Evolutionary conservation across 2,888 invertebrate species (phyloP).

Genomic region (Chymomyza amoena): DNA sequence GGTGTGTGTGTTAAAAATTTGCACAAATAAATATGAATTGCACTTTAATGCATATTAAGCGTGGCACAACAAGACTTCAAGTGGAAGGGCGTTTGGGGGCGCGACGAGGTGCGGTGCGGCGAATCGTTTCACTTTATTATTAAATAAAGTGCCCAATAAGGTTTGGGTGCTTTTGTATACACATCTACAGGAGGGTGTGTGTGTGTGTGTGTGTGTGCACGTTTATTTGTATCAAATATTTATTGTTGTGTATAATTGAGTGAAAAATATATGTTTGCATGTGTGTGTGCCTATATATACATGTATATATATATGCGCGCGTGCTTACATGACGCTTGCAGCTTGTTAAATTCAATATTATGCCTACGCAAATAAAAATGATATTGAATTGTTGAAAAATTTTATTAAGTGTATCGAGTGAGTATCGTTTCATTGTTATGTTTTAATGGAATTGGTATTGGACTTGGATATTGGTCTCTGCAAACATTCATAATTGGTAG

Average conservation of each 20-base stretch:
- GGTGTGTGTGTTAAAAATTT: conserved; percentile 59
- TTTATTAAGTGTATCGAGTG: conserved; percentile 40
- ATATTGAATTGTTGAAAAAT: conserved; percentile 65
- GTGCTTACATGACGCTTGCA: conserved; percentile 48
- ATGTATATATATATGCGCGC: conserved; percentile 21
- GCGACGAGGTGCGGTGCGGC: conserved; percentile 10
- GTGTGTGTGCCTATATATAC: neutral
- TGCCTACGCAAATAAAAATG: conserved; percentile 65
- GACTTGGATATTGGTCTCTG: neutral
- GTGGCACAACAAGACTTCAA: conserved; percentile 5
- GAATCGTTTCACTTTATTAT: conserved; percentile 55
- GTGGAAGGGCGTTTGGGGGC: neutral
- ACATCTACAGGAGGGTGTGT: conserved; percentile 37
- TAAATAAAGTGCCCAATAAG: conserved; percentile 67
- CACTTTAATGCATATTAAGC: conserved; percentile 70
- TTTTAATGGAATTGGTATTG: neutral
- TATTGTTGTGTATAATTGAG: conserved; percentile 72
- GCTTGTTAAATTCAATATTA: conserved; percentile 57
- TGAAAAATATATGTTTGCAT: conserved; percentile 64
- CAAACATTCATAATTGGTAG: conserved; percentile 56
- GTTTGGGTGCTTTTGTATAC: conserved; percentile 33
- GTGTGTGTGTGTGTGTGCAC: conserved; percentile 44
- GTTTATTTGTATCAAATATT: conserved; percentile 65
- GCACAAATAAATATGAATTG: conserved; percentile 73
- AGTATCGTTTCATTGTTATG: neutral